Conservation (phyloP, 2,888 invertebrate genomes). For the Apamea sordens region DNA sequence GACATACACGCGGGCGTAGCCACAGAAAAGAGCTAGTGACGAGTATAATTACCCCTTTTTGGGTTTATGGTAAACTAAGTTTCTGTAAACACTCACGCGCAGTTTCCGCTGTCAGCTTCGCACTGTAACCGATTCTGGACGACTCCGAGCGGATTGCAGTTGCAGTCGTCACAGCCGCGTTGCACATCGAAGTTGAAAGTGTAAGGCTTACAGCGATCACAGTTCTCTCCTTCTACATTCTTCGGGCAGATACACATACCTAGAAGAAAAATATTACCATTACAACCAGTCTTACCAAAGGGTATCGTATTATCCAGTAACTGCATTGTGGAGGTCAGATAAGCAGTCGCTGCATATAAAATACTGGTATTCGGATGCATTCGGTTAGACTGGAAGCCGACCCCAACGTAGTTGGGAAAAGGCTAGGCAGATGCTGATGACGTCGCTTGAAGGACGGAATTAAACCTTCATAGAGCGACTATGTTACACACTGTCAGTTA, state of each 20-base stretch:
- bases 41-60: background rate
- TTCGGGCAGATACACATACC: slow-evolving; percentile 97
- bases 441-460: background rate
- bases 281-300: too few relatives aligned
- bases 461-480: background rate
- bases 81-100: slow-evolving; percentile 90
- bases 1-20: background rate
- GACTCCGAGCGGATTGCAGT: slow-evolving; percentile 96
- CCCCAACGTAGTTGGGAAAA: too few relatives aligned
- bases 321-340: too few relatives aligned
- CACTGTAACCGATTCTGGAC: slow-evolving; percentile 94
- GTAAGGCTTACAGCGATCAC: slow-evolving; percentile 96
- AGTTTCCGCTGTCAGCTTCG: slow-evolving; percentile 96
- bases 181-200: slow-evolving; percentile 98
- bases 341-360: too few relatives aligned
- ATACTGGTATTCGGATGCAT: too few relatives aligned
- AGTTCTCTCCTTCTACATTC: slow-evolving; percentile 96
- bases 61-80: background rate
- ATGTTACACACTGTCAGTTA: background rate
- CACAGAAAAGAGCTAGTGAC: background rate
- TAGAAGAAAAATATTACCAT: slow-evolving; percentile 57
- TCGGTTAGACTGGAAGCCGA: too few relatives aligned
- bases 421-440: too few relatives aligned
- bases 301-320: too few relatives aligned
- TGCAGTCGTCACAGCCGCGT: slow-evolving; percentile 98